These are phyloP conservation scores for Lepeophtheirus nordmannii DNA, from an alignment of 2,888 invertebrate species.

Conservation along the genomic window DNA sequence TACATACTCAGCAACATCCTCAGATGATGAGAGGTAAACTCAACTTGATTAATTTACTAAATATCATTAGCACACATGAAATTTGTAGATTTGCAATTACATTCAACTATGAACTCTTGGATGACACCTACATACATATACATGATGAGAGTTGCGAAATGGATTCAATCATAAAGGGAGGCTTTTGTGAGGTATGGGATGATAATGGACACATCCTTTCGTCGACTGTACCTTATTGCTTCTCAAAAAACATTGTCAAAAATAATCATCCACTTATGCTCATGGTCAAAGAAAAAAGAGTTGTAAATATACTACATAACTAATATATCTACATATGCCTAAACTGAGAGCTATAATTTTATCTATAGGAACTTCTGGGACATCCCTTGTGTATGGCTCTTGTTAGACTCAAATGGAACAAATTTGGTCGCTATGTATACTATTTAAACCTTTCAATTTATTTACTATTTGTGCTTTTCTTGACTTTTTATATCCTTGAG, in stretches of 20 bases:
- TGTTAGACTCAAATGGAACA: constrained; percentile 39
- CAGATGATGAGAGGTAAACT: constrained; percentile 27
- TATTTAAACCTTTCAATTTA: constrained; percentile 38
- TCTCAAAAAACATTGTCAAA: constrained; percentile 27
- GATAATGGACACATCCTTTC: constrained; percentile 23
- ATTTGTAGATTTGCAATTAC: constrained; percentile 32
- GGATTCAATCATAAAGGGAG: not conserved
- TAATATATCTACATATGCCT: too few relatives aligned
- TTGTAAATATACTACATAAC: not conserved
- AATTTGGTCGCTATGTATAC: constrained; percentile 38
- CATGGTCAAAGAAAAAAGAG: constrained; percentile 29
- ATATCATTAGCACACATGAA: too few relatives aligned
- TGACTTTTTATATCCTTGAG: constrained; percentile 36
- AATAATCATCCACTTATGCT: constrained; percentile 31
- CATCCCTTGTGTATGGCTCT: constrained; percentile 39
- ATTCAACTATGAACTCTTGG: constrained; percentile 39
- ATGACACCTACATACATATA: constrained; percentile 35
- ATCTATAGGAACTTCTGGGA: constrained; percentile 34
- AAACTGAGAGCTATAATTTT: not conserved
- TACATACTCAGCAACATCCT: not conserved
- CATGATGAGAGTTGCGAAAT: constrained; percentile 4
- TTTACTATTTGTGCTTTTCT: constrained; percentile 35
- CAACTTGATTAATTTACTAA: too few relatives aligned
- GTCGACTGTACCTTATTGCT: constrained; percentile 26
- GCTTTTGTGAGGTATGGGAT: constrained; percentile 14